phyloP scores from a whole-genome alignment of 2,113 vertebrate genomes.

The Archilochus colubris region DNA sequence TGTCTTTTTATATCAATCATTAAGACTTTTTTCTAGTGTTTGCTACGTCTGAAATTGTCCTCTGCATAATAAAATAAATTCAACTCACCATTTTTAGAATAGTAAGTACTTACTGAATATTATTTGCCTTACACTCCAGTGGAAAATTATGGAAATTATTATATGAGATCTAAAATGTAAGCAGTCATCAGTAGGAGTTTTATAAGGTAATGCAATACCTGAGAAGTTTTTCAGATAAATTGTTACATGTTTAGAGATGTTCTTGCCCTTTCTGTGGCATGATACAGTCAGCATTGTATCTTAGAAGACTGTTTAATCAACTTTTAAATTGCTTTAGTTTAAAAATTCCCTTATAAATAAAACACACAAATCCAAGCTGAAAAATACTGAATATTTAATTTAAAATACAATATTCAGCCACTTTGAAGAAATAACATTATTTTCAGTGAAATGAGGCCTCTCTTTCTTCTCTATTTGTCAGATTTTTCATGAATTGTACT shows the following conservation, averaged over 20 bases:
- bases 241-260: not conserved
- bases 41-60: slow-evolving; percentile 12
- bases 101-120: slow-evolving; percentile 44
- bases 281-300: not conserved
- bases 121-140: slow-evolving; percentile 13
- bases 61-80: slow-evolving; percentile 28
- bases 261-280: slow-evolving; percentile 3
- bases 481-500: not conserved
- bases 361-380: not conserved
- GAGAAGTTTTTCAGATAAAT: not conserved
- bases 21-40: slow-evolving; percentile 44
- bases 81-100: slow-evolving; percentile 33
- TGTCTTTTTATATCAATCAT: slow-evolving; percentile 33
- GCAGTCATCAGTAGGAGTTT: slow-evolving; percentile 23
- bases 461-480: not conserved
- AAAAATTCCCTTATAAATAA: not conserved
- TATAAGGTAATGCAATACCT: slow-evolving; percentile 10
- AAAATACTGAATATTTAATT: not conserved
- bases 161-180: slow-evolving; percentile 24
- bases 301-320: not conserved
- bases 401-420: not conserved
- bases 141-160: slow-evolving; percentile 42
- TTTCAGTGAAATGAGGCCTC: not conserved
- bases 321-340: not conserved
- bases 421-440: slow-evolving; percentile 27